Conservation (phyloP, 2,797 vertebrate genomes). For the Cryptoblepharus egeriae region DNA sequence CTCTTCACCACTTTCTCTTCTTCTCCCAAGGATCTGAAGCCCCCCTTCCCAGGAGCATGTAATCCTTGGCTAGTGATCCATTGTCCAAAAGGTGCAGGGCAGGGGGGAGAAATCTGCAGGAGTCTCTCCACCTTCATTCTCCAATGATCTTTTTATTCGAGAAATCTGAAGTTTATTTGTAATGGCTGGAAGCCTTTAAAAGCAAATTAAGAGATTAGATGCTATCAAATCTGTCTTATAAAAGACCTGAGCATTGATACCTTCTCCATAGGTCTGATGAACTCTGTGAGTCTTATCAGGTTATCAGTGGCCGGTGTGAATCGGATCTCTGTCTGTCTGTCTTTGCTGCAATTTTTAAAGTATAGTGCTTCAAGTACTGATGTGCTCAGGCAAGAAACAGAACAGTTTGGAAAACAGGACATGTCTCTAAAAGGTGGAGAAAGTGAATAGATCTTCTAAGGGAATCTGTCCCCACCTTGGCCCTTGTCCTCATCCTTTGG, state of each 20-base stretch:
- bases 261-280: not conserved
- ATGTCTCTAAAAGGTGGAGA: not conserved
- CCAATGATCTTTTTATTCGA: not conserved
- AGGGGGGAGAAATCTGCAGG: not conserved
- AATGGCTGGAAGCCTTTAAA: not conserved
- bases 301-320: not conserved
- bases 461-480: not conserved
- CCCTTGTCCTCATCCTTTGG: not conserved
- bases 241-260: not conserved
- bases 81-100: not conserved
- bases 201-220: not conserved
- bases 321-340: too few species aligned
- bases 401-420: constrained; percentile 14
- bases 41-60: not conserved
- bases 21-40: not conserved
- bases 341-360: not conserved
- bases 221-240: not conserved
- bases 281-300: not conserved
- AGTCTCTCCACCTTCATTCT: not conserved
- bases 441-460: not conserved
- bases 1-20: not conserved
- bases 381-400: constrained; percentile 12
- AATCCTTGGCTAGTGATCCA: not conserved
- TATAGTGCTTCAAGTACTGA: not conserved
- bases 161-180: not conserved